Evolutionary conservation across 35 echinoderm and acorn worm genomes (phyloP).

Genomic region (Lytechinus pictus): DNA sequence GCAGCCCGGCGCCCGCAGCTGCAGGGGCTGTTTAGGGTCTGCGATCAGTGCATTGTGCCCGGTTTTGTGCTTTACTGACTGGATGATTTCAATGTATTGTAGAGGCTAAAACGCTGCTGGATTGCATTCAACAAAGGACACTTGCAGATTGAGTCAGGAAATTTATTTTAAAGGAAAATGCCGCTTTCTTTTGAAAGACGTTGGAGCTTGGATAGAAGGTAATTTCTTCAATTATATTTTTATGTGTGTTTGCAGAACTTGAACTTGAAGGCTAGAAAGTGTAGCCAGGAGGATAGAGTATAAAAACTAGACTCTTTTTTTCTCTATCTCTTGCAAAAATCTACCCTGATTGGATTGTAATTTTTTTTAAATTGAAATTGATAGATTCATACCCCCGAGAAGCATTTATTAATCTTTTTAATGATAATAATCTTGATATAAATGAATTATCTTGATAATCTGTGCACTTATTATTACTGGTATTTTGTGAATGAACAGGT

Average conservation of each 20-base stretch:
- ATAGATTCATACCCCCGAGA: too few relatives aligned
- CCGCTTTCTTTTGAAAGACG: conserved; percentile 8
- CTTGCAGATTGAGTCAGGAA: background rate
- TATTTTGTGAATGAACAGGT: too few relatives aligned
- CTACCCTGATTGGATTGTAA: too few relatives aligned
- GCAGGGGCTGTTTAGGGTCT: background rate
- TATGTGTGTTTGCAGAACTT: background rate
- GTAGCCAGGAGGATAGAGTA: too few relatives aligned
- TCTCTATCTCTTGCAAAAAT: too few relatives aligned
- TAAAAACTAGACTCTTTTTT: too few relatives aligned
- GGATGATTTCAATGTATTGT: background rate
- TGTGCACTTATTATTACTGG: too few relatives aligned
- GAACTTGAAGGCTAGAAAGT: too few relatives aligned
- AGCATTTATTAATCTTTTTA: too few relatives aligned
- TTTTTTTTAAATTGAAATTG: too few relatives aligned
- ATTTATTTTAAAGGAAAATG: background rate
- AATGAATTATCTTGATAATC: too few relatives aligned
- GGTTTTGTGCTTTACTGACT: background rate
- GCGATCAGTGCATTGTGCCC: background rate
- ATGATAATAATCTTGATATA: too few relatives aligned
- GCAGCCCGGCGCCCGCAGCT: background rate
- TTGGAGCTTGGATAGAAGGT: conserved; percentile 10
- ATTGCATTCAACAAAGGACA: background rate
- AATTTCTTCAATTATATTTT: background rate
- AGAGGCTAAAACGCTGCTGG: conserved; percentile 7